These are phyloP conservation scores for Calliopsis andreniformis DNA, from an alignment of 1,140 invertebrate species.

Conservation along the genomic window DNA sequence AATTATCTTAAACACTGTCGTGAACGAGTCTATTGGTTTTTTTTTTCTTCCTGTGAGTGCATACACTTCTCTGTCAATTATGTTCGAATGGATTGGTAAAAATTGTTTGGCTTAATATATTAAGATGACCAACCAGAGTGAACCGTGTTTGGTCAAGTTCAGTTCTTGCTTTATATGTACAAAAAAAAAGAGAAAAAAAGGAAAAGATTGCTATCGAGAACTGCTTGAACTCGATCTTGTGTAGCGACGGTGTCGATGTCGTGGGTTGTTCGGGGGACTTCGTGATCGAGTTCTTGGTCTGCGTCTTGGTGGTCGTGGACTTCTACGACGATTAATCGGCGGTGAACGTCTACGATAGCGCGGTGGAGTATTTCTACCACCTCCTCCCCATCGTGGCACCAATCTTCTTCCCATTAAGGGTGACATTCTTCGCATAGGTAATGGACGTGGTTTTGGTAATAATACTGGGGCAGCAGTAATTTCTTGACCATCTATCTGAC, in stretches of 20 bases:
- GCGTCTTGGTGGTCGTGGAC: constrained; percentile 83
- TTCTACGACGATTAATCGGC: constrained; percentile 85
- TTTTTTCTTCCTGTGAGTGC: constrained; percentile 10
- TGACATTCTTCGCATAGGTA: constrained; percentile 85
- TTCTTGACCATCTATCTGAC: constrained; percentile 95
- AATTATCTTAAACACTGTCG: constrained; percentile 14
- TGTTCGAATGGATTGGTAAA: constrained; percentile 38
- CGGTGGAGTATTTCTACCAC: constrained; percentile 78
- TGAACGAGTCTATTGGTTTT: constrained; percentile 21
- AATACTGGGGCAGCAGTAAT: constrained; percentile 96
- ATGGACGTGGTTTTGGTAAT: constrained; percentile 87
- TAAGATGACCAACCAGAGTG: constrained; percentile 29
- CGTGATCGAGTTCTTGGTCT: constrained; percentile 84
- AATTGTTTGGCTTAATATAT: constrained; percentile 39
- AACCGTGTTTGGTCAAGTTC: constrained; percentile 39
- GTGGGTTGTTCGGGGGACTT: constrained; percentile 82
- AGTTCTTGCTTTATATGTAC: constrained; percentile 56
- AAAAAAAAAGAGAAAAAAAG: constrained; percentile 10
- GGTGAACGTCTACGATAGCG: constrained; percentile 85
- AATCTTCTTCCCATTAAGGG: constrained; percentile 84
- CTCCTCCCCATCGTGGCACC: constrained; percentile 81
- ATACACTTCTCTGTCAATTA: constrained; percentile 42
- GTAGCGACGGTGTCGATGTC: constrained; percentile 87
- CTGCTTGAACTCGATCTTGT: constrained; percentile 91
- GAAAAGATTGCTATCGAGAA: constrained; percentile 84